phyloP scores from a whole-genome alignment of 2,113 vertebrate species.

The Empidonax alnorum region DNA sequence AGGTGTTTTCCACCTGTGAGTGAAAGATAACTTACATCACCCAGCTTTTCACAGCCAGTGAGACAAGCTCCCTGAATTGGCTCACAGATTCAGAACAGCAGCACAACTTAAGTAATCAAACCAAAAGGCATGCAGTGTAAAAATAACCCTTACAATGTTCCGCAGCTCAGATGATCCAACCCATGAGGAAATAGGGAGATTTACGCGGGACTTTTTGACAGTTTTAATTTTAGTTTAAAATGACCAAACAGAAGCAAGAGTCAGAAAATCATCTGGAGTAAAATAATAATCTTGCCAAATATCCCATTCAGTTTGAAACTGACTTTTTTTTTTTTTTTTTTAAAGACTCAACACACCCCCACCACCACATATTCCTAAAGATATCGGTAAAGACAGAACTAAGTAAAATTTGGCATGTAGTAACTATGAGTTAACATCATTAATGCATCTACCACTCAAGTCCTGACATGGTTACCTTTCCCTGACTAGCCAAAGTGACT shows the following conservation, averaged over 20 bases:
- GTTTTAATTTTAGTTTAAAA: not conserved
- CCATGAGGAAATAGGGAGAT: not conserved
- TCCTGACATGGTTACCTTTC: not conserved
- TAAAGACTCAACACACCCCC: not conserved
- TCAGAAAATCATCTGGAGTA: not conserved
- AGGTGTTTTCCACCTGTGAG: not conserved
- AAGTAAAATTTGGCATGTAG: not conserved
- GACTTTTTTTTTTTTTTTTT: not conserved
- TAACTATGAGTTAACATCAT: not conserved
- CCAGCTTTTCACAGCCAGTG: not conserved
- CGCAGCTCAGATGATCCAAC: not conserved
- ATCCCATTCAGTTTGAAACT: not conserved
- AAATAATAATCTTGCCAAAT: not conserved
- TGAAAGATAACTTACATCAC: not conserved
- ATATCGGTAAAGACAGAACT: not conserved
- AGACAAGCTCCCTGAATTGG: not conserved
- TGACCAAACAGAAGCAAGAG: not conserved
- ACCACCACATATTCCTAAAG: not conserved
- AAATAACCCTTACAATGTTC: not conserved
- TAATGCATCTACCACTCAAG: not conserved
- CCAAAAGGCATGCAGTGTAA: not conserved
- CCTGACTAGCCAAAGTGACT: not conserved
- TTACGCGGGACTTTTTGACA: not conserved
- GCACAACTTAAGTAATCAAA: not conserved
- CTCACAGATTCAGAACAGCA: not conserved